A percentile compares a stretch with the other conserved stretches of the same genome.
phyloP scores from a whole-genome alignment of 2,888 invertebrate genomes.

The Acleris sparsana region DNA sequence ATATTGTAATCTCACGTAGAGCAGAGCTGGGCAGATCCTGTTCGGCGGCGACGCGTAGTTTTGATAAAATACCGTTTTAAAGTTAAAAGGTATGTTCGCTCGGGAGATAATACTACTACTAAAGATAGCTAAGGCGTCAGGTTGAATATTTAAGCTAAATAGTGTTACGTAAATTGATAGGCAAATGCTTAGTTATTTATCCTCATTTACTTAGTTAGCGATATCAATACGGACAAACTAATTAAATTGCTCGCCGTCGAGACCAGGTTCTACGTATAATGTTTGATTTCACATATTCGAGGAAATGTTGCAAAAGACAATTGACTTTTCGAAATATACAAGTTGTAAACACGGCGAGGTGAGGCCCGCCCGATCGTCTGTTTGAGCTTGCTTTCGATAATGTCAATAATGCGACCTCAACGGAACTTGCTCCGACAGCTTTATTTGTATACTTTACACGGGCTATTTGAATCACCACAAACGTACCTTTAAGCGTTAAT shows the following conservation, averaged over 20 bases:
- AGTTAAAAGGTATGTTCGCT: slow-evolving; percentile 38
- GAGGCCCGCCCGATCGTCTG: slow-evolving; percentile 56
- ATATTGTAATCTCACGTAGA: slow-evolving; percentile 34
- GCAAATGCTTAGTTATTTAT: slow-evolving; percentile 37
- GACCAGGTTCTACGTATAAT: slow-evolving; percentile 12
- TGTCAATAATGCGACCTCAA: slow-evolving; percentile 71
- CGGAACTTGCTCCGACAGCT: slow-evolving; percentile 71
- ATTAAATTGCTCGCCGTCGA: slow-evolving; percentile 8
- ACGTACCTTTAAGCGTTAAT: slow-evolving; percentile 31
- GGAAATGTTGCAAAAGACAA: slow-evolving; percentile 62
- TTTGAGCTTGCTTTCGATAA: slow-evolving; percentile 78
- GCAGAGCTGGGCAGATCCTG: slow-evolving; percentile 22
- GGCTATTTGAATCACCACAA: slow-evolving; percentile 43
- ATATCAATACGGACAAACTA: slow-evolving; percentile 22
- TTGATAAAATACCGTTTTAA: slow-evolving; percentile 33
- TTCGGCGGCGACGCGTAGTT: slow-evolving; percentile 16
- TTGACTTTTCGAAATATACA: slow-evolving; percentile 72
- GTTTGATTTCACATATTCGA: slow-evolving; percentile 43
- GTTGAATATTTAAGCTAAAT: slow-evolving; percentile 36
- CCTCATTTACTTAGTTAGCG: slow-evolving; percentile 14
- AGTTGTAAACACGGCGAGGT: slow-evolving; percentile 58
- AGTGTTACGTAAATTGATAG: slow-evolving; percentile 37
- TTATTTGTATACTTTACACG: slow-evolving; percentile 65
- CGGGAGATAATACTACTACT: slow-evolving; percentile 31
- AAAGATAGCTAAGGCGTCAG: slow-evolving; percentile 35